Percentiles rank a stretch among this genome's conserved stretches.
Evolutionary conservation across 2,797 vertebrate species (phyloP).

Genomic region (Onychomys torridus): DNA sequence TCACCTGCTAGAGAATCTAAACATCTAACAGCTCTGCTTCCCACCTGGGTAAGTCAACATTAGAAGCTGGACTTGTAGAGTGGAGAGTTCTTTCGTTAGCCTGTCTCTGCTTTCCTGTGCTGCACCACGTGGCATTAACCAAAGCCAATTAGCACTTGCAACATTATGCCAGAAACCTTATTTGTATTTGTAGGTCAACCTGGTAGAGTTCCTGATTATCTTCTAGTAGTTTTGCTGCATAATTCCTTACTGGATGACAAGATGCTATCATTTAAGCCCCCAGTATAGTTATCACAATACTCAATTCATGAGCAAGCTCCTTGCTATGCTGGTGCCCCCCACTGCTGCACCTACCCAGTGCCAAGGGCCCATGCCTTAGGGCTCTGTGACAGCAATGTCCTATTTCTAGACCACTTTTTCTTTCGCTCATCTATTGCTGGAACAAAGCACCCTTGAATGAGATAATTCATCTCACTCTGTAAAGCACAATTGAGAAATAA

Average conservation of each 20-base stretch:
- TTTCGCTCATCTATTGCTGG: not conserved
- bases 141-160: conserved; percentile 51
- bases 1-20: conserved; percentile 14
- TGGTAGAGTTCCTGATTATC: not conserved
- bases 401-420: not conserved
- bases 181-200: not conserved
- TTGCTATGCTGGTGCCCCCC: not conserved
- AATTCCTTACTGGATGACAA: not conserved
- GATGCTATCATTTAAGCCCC: not conserved
- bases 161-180: not conserved
- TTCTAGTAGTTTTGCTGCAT: not conserved
- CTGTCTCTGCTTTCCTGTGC: not conserved
- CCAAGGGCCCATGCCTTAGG: not conserved
- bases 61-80: not conserved
- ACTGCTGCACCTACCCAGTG: not conserved
- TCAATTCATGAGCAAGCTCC: not conserved
- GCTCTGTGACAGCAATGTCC: not conserved
- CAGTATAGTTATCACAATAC: no score
- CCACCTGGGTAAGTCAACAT: not conserved
- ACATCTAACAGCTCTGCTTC: conserved; percentile 51
- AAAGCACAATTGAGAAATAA: not conserved
- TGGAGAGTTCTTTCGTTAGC: conserved; percentile 56
- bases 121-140: not conserved
- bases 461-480: not conserved
- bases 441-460: not conserved